Percentiles rank a stretch among this genome's conserved stretches.
phyloP scores from a whole-genome alignment of 2,888 invertebrate genomes.

The Automeris io region DNA sequence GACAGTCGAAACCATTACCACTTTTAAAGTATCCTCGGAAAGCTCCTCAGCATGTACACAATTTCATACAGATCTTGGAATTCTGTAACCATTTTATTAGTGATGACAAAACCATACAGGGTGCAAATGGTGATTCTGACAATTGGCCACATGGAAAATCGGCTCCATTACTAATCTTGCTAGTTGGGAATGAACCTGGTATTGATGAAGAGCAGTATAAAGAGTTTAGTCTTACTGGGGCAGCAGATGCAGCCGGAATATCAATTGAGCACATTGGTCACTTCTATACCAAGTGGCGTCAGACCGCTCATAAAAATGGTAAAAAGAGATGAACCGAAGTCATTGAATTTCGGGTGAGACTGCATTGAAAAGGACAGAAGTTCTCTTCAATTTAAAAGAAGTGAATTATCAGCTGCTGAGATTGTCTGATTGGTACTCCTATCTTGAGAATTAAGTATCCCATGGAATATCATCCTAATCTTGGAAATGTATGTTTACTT shows the following conservation, averaged over 20 bases:
- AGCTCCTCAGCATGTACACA: slow-evolving; percentile 73
- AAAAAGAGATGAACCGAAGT: slow-evolving; percentile 63
- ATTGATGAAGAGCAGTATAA: slow-evolving; percentile 71
- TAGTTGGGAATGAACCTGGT: slow-evolving; percentile 79
- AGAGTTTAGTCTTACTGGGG: slow-evolving; percentile 85
- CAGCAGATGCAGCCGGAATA: slow-evolving; percentile 88
- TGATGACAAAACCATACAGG: slow-evolving; percentile 49
- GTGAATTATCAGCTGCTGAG: slow-evolving; percentile 5
- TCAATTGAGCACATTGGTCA: slow-evolving; percentile 88
- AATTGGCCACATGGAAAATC: slow-evolving; percentile 45
- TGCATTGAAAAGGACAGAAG: slow-evolving; percentile 35
- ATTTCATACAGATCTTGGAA: slow-evolving; percentile 88
- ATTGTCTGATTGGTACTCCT: background rate
- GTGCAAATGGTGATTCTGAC: slow-evolving; percentile 56
- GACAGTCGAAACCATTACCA: slow-evolving; percentile 84
- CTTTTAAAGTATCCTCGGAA: slow-evolving; percentile 69
- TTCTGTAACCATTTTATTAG: slow-evolving; percentile 86
- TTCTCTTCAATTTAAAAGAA: slow-evolving; percentile 26
- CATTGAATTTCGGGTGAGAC: slow-evolving; percentile 38
- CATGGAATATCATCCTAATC: background rate
- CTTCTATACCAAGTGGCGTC: slow-evolving; percentile 92
- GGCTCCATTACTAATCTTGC: slow-evolving; percentile 82
- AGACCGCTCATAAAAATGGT: slow-evolving; percentile 71
- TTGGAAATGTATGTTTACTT: background rate
- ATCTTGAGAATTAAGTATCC: background rate